Conservation (phyloP, 1,140 invertebrate genomes). For the Drosophila sturtevanti region DNA sequence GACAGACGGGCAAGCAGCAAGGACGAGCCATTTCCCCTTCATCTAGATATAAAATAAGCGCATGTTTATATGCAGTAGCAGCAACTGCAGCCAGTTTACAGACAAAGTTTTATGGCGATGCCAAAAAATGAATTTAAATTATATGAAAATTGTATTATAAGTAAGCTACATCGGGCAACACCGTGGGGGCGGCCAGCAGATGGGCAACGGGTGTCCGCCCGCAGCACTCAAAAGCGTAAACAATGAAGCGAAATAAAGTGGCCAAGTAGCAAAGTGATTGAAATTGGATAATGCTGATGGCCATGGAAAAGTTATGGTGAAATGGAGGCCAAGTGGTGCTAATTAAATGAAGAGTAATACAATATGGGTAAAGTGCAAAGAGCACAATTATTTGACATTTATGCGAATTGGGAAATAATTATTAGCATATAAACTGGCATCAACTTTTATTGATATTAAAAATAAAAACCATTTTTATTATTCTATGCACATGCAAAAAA, state of each 20-base stretch:
- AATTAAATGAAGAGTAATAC: slow-evolving; percentile 11
- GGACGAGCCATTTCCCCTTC: slow-evolving; percentile 1
- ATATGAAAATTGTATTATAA: slow-evolving; percentile 74
- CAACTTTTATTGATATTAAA: not conserved
- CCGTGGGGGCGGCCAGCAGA: not conserved
- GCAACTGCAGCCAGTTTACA: slow-evolving; percentile 42
- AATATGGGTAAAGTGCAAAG: slow-evolving; percentile 13
- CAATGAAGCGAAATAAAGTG: slow-evolving; percentile 67
- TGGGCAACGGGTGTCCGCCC: not conserved
- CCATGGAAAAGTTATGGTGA: slow-evolving; percentile 8
- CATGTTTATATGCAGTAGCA: slow-evolving; percentile 55
- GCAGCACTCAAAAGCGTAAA: slow-evolving; percentile 51
- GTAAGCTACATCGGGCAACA: not conserved
- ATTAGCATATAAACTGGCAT: not conserved
- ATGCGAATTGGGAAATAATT: not conserved
- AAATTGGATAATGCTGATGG: slow-evolving; percentile 68
- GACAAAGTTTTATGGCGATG: slow-evolving; percentile 71
- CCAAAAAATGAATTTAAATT: slow-evolving; percentile 73
- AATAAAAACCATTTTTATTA: too few relatives aligned
- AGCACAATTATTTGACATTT: slow-evolving; percentile 3
- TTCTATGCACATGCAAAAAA: too few relatives aligned
- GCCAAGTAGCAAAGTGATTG: slow-evolving; percentile 62
- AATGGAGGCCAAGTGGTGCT: slow-evolving; percentile 1
- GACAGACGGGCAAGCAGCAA: slow-evolving; percentile 18
- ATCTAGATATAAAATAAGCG: slow-evolving; percentile 73